Evolutionary conservation across 2,888 invertebrate genomes (phyloP).

Genomic region (Nebria salina): DNA sequence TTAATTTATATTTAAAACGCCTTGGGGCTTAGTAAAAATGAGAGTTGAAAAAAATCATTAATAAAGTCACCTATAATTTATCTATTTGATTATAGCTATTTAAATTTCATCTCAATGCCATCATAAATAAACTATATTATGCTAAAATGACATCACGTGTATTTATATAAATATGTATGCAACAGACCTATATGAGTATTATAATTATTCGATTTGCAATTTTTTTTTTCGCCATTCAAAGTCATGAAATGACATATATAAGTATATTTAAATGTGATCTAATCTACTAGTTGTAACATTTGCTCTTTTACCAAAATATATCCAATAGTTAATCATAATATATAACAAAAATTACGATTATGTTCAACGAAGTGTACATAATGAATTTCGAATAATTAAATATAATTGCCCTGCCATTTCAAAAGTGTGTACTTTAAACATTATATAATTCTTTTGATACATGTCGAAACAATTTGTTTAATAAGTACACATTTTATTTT

Average conservation of each 20-base stretch:
- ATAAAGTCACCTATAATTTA: neutral
- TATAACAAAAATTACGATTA: too few species aligned
- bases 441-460: too few species aligned
- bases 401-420: too few species aligned
- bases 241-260: neutral
- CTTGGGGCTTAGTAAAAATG: neutral
- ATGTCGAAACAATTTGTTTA: too few species aligned
- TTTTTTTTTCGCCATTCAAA: neutral
- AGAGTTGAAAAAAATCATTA: neutral
- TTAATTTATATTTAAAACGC: too few species aligned
- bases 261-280: conserved; percentile 3
- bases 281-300: neutral
- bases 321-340: neutral
- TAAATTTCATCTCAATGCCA: conserved; percentile 33
- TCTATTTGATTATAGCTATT: neutral
- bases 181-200: conserved; percentile 20
- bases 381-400: too few species aligned
- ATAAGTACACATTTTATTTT: too few species aligned
- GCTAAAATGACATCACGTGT: conserved; percentile 38
- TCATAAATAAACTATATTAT: conserved; percentile 2
- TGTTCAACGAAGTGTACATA: too few species aligned
- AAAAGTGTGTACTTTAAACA: too few species aligned
- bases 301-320: neutral
- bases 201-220: conserved; percentile 3
- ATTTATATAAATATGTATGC: conserved; percentile 33